These are phyloP conservation scores for Anarrhichthys ocellatus DNA, from an alignment of 2,113 vertebrate species.

Conservation along the genomic window DNA sequence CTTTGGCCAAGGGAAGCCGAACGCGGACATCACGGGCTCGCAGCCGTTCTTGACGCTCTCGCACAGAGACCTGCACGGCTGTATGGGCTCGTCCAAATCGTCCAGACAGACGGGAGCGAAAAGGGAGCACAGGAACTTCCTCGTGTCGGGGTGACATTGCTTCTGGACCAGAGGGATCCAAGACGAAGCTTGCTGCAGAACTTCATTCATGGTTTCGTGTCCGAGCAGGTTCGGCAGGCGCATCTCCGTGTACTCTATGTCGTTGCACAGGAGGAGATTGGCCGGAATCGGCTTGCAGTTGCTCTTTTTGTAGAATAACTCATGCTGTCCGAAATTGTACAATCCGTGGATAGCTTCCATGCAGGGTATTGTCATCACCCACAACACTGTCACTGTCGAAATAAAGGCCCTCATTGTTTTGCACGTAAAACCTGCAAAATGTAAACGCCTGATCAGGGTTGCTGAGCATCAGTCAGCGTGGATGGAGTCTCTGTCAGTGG, in stretches of 20 bases:
- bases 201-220: slow-evolving; percentile 96
- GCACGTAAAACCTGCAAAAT: slow-evolving; percentile 33
- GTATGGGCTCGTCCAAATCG: slow-evolving; percentile 94
- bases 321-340: slow-evolving; percentile 90
- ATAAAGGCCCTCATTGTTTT: slow-evolving; percentile 59
- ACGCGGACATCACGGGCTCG: slow-evolving; percentile 96
- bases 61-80: slow-evolving; percentile 95
- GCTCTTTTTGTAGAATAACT: slow-evolving; percentile 91
- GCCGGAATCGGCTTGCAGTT: slow-evolving; percentile 94
- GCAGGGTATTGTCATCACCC: slow-evolving; percentile 82
- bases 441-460: not conserved
- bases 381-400: slow-evolving; percentile 51
- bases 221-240: slow-evolving; percentile 96
- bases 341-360: slow-evolving; percentile 86
- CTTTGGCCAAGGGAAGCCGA: slow-evolving; percentile 97
- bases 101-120: slow-evolving; percentile 97
- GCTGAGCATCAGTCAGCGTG: slow-evolving; percentile 34
- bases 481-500: slow-evolving; percentile 54
- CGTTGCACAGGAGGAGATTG: slow-evolving; percentile 91
- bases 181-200: slow-evolving; percentile 94
- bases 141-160: slow-evolving; percentile 97
- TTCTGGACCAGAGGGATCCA: slow-evolving; percentile 98
- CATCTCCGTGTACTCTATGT: slow-evolving; percentile 97
- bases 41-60: slow-evolving; percentile 93
- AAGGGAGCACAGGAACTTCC: slow-evolving; percentile 97